A percentile compares a stretch with the other conserved stretches of the same genome.
Conservation (phyloP, 2,888 invertebrate genomes). For the Drosophila testacea region DNA sequence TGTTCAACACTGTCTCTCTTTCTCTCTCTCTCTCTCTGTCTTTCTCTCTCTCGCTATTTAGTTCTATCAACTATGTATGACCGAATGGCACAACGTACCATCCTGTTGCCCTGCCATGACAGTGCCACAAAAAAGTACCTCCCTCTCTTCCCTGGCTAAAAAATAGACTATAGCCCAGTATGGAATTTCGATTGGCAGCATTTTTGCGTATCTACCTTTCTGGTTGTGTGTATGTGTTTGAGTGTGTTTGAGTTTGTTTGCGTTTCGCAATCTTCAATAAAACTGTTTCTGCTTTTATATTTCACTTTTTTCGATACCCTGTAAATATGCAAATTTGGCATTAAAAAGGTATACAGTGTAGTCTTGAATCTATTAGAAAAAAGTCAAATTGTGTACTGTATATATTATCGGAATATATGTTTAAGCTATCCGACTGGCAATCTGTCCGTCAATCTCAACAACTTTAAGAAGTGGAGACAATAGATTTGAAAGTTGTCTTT, state of each 20-base stretch:
- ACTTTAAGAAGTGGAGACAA: too few relatives aligned
- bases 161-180: slow-evolving; percentile 29
- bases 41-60: slow-evolving; percentile 34
- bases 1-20: not conserved
- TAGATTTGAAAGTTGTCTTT: too few relatives aligned
- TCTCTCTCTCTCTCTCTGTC: not conserved
- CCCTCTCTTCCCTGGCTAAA: not conserved
- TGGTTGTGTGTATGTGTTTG: slow-evolving; percentile 28
- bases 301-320: slow-evolving; percentile 10
- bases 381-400: not conserved
- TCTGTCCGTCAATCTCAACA: too few relatives aligned
- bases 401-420: too few relatives aligned
- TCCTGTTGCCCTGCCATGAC: slow-evolving; percentile 26
- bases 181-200: slow-evolving; percentile 73
- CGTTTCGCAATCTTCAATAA: slow-evolving; percentile 79
- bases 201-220: slow-evolving; percentile 80
- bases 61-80: slow-evolving; percentile 40
- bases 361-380: not conserved
- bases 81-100: slow-evolving; percentile 32
- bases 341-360: not conserved
- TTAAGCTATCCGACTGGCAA: too few relatives aligned
- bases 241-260: slow-evolving; percentile 17
- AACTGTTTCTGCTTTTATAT: slow-evolving; percentile 50
- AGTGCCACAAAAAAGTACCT: slow-evolving; percentile 16
- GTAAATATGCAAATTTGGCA: not conserved